These are phyloP conservation scores for Chrysotoxum bicinctum DNA, from an alignment of 2,888 invertebrate genomes.

Conservation along the genomic window DNA sequence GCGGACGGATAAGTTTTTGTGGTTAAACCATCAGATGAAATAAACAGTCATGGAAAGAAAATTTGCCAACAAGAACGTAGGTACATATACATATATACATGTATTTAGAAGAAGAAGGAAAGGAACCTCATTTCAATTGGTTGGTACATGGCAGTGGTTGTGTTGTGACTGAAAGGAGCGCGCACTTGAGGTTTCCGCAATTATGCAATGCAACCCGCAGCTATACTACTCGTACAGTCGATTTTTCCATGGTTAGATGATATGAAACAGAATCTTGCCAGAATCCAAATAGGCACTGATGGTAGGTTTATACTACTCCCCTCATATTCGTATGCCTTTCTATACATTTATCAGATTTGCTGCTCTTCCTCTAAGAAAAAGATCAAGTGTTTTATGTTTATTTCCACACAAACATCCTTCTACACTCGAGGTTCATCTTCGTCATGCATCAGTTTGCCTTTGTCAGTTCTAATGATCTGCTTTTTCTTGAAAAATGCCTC, in stretches of 20 bases:
- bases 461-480: slow-evolving; percentile 64
- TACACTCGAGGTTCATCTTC: slow-evolving; percentile 20
- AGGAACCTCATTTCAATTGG: slow-evolving; percentile 29
- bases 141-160: slow-evolving; percentile 8
- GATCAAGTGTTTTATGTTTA: slow-evolving; percentile 21
- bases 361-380: slow-evolving; percentile 2
- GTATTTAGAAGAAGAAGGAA: background rate
- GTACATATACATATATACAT: background rate
- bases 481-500: slow-evolving; percentile 47
- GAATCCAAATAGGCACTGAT: slow-evolving; percentile 46
- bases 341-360: slow-evolving; percentile 9
- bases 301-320: background rate
- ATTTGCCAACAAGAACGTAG: slow-evolving; percentile 19
- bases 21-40: slow-evolving; percentile 33
- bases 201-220: slow-evolving; percentile 65
- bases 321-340: background rate
- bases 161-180: slow-evolving; percentile 28
- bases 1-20: slow-evolving; percentile 39
- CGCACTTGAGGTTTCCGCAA: slow-evolving; percentile 68
- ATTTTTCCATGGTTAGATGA: slow-evolving; percentile 43
- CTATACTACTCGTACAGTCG: slow-evolving; percentile 22
- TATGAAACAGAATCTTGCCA: slow-evolving; percentile 35
- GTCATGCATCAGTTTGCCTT: slow-evolving; percentile 42
- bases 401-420: slow-evolving; percentile 44
- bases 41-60: slow-evolving; percentile 12